Percentiles rank a stretch among this genome's conserved stretches.
Conservation (phyloP, 2,797 vertebrate species). For the Coracias cyanogaster region DNA sequence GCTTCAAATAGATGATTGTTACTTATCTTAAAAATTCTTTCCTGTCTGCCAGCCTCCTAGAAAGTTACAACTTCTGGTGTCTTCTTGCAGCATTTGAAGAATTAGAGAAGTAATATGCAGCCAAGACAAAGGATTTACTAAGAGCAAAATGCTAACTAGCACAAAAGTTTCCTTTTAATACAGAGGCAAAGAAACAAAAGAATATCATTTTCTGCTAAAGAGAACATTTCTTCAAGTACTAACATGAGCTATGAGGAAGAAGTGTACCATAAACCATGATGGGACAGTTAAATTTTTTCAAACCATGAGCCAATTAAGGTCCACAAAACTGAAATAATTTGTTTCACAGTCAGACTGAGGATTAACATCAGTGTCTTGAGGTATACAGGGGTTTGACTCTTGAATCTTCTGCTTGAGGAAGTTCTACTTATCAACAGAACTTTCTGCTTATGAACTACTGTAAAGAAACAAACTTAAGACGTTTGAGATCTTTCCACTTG, state of each 20-base stretch:
- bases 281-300: background rate
- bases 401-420: background rate
- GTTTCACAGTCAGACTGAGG: background rate
- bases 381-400: background rate
- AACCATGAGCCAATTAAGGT: background rate
- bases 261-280: background rate
- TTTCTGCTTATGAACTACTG: background rate
- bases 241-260: background rate
- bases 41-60: background rate
- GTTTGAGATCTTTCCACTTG: background rate
- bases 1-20: background rate
- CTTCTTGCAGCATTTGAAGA: background rate
- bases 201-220: background rate
- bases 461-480: background rate
- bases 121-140: background rate
- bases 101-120: background rate
- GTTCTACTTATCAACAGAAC: background rate
- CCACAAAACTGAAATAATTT: background rate
- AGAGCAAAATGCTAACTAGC: background rate
- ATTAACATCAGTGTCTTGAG: rapidly evolving
- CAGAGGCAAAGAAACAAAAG: background rate
- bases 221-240: background rate
- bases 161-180: background rate
- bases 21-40: background rate
- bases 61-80: background rate